Base-by-base conservation (phyloP, 2,797 vertebrate genomes). In the Enteromius unitaeniatus region DNA sequence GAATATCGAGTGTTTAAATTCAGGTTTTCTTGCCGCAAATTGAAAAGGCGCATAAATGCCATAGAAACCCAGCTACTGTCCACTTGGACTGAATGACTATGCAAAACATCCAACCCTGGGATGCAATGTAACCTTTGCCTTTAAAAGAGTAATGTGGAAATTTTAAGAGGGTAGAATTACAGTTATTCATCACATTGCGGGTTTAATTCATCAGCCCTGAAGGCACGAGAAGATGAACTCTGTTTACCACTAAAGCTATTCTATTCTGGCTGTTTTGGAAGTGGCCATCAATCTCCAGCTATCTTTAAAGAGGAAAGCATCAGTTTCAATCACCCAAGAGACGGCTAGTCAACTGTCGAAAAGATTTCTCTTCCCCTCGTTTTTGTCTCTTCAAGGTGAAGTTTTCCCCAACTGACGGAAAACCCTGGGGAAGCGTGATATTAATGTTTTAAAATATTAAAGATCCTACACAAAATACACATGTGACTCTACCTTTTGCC, bases 191-290 rank as follows among this genome's bases (percentile, higher is more conserved):
- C 94, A 94, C 89, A 65, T 86, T 5, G 88, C 42, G 86, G 88
- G 85, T 84, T 93, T 92, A 92, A 95, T 95, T 95, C 92, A 94
- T 95, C 93, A 93, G 92, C 88, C 84, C 89, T 87, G 87, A 88
- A 94, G 92, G 93, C 92, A 93, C 93, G 90, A 90, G 94, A 93
- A 95, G 94, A 95, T 93, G 92, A 93, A 95, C 93, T 94, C 93
- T 94, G 93, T 96, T 96, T 96, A 95, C 93, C 91, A 92, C 92
- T 91, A 89, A 93, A 90, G 91, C 93, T 91, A 90, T 93, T 92
- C 93, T 91, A 90, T 93, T 92, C 91, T 90, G 92, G 91, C 92
- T 86, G 89, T 92, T 93, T 91, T 91, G 91, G 91, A 93, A 92
- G 92, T 92, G 93, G 91, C 92, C 93, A 96, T 96, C 93, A 94